Evolutionary conservation across 2,113 vertebrate species (phyloP).

Genomic region (Microtus oregoni): DNA sequence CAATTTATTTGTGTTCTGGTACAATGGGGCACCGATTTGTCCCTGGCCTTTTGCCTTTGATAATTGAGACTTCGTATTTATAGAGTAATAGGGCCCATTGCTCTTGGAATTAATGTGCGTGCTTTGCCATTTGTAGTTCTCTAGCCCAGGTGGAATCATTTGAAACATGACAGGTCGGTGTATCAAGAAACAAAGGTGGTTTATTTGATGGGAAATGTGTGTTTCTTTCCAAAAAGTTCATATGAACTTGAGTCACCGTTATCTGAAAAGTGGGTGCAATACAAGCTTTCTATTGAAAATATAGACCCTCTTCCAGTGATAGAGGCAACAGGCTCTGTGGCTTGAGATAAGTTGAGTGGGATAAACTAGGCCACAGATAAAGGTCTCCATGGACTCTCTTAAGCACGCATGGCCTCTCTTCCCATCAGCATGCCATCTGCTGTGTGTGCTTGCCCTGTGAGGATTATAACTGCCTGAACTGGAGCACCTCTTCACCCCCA

Average conservation of each 20-base stretch:
- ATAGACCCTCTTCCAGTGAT: background rate
- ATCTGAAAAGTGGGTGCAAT: background rate
- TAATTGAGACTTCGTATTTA: background rate
- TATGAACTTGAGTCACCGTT: background rate
- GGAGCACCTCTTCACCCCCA: background rate
- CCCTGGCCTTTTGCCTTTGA: background rate
- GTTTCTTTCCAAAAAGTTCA: constrained; percentile 21
- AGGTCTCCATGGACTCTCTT: background rate
- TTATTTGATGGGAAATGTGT: background rate
- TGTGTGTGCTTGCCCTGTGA: background rate
- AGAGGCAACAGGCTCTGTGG: background rate
- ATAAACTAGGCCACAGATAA: background rate
- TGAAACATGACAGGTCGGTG: background rate
- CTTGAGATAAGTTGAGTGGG: background rate
- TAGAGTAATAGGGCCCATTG: background rate
- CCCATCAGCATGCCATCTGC: background rate
- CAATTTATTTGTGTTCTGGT: background rate
- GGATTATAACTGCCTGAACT: background rate
- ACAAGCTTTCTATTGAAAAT: background rate
- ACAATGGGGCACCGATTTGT: background rate
- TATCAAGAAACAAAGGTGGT: background rate
- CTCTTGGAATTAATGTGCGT: background rate
- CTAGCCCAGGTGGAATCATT: background rate
- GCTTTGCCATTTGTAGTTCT: background rate
- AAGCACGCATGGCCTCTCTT: background rate